phyloP scores from a whole-genome alignment of 2,113 vertebrate species.

The Melozone crissalis region DNA sequence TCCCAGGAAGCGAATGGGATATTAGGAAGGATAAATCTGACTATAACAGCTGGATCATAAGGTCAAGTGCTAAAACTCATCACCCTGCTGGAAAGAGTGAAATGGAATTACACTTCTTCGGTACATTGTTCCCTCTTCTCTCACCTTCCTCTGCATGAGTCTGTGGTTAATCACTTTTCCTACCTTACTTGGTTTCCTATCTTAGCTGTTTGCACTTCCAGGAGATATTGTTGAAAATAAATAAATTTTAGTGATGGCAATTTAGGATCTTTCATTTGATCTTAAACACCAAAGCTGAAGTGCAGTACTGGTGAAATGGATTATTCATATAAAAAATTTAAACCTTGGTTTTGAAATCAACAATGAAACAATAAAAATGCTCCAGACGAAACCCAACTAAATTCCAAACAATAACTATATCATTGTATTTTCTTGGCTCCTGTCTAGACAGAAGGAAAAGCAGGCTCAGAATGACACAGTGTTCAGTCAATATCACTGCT shows the following conservation, averaged over 20 bases:
- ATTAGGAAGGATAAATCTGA: constrained; percentile 56
- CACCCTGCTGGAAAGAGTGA: constrained; percentile 16
- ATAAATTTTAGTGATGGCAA: background rate
- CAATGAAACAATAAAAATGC: background rate
- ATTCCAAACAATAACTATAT: background rate
- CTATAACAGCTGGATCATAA: constrained; percentile 25
- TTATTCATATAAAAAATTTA: background rate
- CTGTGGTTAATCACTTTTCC: background rate
- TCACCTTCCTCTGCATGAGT: background rate
- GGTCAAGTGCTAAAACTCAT: constrained; percentile 55
- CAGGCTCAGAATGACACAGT: background rate
- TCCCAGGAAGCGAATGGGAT: constrained; percentile 32
- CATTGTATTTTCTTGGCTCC: background rate
- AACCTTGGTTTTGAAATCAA: background rate
- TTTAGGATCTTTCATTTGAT: background rate
- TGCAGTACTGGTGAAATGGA: background rate
- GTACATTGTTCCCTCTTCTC: background rate
- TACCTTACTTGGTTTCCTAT: background rate
- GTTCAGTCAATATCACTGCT: background rate
- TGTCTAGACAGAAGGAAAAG: background rate
- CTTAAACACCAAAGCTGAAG: background rate
- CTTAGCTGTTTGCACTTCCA: background rate
- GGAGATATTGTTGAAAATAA: background rate
- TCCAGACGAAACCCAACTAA: background rate
- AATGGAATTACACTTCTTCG: constrained; percentile 15